phyloP scores from a whole-genome alignment of 2,797 vertebrate genomes.

The Amazona ochrocephala region DNA sequence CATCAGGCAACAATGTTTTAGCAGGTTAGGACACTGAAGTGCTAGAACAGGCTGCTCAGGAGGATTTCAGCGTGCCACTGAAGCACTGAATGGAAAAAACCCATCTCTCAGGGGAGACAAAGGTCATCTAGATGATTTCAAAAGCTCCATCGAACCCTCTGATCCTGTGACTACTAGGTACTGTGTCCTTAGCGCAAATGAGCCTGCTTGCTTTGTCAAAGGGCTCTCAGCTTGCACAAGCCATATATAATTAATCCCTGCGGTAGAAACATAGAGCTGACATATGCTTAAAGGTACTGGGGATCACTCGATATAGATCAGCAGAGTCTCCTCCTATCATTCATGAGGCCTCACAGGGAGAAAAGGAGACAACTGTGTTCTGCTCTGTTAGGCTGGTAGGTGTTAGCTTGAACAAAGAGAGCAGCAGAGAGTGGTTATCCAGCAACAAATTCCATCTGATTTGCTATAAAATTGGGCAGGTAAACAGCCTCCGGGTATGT shows the following conservation, averaged over 20 bases:
- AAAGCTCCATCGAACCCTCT: background rate
- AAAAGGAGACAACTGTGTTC: background rate
- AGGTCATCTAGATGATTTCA: constrained; percentile 25
- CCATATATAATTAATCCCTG: constrained; percentile 26
- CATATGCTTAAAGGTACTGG: background rate
- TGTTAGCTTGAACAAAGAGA: background rate
- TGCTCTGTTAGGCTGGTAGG: background rate
- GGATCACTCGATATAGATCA: background rate
- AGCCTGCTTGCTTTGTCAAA: background rate
- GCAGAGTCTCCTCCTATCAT: background rate
- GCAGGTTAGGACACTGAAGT: background rate
- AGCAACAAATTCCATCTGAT: constrained; percentile 30
- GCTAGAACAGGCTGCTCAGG: background rate
- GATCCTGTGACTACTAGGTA: background rate
- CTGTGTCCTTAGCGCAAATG: background rate
- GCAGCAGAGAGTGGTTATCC: constrained; percentile 8
- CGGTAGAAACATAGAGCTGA: background rate
- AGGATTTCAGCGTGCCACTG: background rate
- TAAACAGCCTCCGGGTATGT: constrained; percentile 33
- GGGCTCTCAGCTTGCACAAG: background rate
- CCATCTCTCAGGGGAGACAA: background rate
- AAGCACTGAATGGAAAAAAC: background rate
- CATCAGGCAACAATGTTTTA: background rate
- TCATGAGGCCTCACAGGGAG: background rate
- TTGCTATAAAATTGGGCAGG: constrained; percentile 55